Conservation (phyloP, 2,888 invertebrate species). For the Leptura quadrifasciata region DNA sequence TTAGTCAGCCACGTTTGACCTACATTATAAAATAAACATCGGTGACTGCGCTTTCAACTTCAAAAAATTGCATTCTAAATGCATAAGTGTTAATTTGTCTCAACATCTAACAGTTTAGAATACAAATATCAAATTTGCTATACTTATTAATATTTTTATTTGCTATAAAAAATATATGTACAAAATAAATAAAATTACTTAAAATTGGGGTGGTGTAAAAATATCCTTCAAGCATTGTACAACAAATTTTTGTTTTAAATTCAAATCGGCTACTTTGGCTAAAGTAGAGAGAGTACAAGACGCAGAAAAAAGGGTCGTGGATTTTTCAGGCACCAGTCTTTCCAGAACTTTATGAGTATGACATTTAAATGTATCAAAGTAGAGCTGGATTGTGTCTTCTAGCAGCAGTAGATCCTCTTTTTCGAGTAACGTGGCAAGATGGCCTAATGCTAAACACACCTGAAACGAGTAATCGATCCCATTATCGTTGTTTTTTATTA, state of each 20-base stretch:
- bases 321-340: constrained; percentile 72
- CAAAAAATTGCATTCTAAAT: too few relatives aligned
- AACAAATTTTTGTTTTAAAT: constrained; percentile 36
- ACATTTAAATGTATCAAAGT: constrained; percentile 70
- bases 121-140: neutral
- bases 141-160: constrained; percentile 11
- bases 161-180: constrained; percentile 26
- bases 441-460: constrained; percentile 85
- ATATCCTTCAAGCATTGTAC: constrained; percentile 43
- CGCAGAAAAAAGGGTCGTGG: constrained; percentile 67
- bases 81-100: too few relatives aligned
- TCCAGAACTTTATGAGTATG: constrained; percentile 71
- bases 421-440: constrained; percentile 79
- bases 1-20: neutral
- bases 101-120: neutral
- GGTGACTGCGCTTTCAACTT: too few relatives aligned
- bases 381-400: constrained; percentile 74
- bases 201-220: constrained; percentile 43
- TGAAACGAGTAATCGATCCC: too few relatives aligned
- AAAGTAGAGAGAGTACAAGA: constrained; percentile 48
- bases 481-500: too few relatives aligned
- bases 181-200: constrained; percentile 26
- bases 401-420: constrained; percentile 78
- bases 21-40: too few relatives aligned
- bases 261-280: constrained; percentile 29